Evolutionary conservation across 2,888 invertebrate species (phyloP), one percentile per base, ranked within the genome.

Genomic region (Ceraclea dissimilis): DNA sequence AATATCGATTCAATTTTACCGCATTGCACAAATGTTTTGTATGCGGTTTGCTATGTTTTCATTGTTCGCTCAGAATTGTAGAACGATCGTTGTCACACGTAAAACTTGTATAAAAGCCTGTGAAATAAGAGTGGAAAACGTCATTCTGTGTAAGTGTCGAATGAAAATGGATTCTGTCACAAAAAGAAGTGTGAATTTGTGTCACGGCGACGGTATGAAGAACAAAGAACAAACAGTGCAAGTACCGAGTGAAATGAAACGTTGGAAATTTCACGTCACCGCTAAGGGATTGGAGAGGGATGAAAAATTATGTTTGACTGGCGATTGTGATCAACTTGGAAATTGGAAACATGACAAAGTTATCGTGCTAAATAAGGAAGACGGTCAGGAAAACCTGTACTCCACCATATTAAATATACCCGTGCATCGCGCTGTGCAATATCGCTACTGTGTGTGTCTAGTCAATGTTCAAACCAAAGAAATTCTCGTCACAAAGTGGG

Each of bases 361-460:
- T 58, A 69, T 85, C 2, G 67, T 78, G 10, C 72, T 90, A 63
- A 47, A 50, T 2, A 75, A 79, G 58, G 69, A 75, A 39, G 65
- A 65, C 60, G 68, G 65, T 49, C 68, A 65, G 48, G 67, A 71
- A 18, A 74, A 81, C 64, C 66, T 81, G 43, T 90, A 89, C 90
- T 79, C 80, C 1, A 80, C 75, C 62, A 72, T 76, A 51, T 69
- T 88, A 33, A 74, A 74, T 59, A 79, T 93, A 65, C 88, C 89
- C 1, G 79, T 81, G 56, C 81, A 84, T 60, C 75, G 79, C 63
- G 81, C 83, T 61, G 77, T 91, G 8, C 76, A 80, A 44, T 92
- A 86, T 69, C 82, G 93, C 31, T 93, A 89, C 70, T 85, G 85
- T 63, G 79, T 90, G 58, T 88, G 88, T 68, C 77, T 85, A 49